Evolutionary conservation across 2,888 invertebrate species (phyloP), one percentile per base, ranked within the genome.

Genomic region (Eupithecia dodoneata): DNA sequence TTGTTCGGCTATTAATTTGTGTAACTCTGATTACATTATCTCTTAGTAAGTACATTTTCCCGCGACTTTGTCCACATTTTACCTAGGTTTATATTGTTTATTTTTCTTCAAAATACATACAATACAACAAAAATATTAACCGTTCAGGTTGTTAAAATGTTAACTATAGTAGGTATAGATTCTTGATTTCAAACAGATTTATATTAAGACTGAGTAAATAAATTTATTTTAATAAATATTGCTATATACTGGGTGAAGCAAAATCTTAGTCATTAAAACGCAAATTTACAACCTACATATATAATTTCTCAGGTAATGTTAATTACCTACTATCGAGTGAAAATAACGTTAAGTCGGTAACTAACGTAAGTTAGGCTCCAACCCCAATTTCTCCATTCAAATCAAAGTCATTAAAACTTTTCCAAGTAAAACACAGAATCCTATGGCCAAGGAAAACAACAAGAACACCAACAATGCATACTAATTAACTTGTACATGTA

Each of bases 401-500:
- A 74, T 72, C 67, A 63, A 44, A 52, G 41, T 85, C 85, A 86
- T 84, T 85, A 85, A 81, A 59, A 79, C 77, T 83, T 78, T 72
- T 76, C 75, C 75, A 72, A 79, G 76, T 79, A 81, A 83, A 83
- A 77, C 84, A 84, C 86, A 84, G 77, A 79, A 78, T 76, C 82
- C 82, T 84, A 87, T 85, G 84, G 82, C 76, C 86, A 86, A 87
- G 85, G 88, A 89, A 88, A 87, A 87, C 88, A 84, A 85, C 18
- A 63, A 63, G 10, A 63, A 63, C 15, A 81, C 80, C 87, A 87
- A 91, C 89, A 90, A 88, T 82, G 75, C 71, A 74, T 71, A 83
- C 86, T 91, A 93, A 93, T 93, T 93, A 92, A 89, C 89, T 85
- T 84, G 83, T 83, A 85, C 82, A 85, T 86, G 85, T 86, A 85